These are phyloP conservation scores for Oenanthe melanoleuca DNA, from an alignment of 2,113 vertebrate species.

Conservation along the genomic window DNA sequence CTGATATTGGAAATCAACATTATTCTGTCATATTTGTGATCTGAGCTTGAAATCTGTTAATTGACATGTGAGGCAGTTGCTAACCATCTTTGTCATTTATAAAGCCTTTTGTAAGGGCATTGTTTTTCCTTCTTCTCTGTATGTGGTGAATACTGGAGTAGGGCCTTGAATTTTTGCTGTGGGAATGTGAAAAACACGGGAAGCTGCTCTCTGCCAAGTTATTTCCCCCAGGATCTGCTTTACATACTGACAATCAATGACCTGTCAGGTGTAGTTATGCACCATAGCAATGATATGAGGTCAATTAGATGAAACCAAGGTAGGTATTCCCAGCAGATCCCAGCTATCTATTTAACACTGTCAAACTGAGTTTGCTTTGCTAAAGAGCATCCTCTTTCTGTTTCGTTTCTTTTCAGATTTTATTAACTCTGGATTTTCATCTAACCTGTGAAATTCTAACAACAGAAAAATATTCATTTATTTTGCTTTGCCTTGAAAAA, in stretches of 20 bases:
- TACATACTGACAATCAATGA: constrained; percentile 32
- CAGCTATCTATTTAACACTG: constrained; percentile 20
- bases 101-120: not conserved
- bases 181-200: constrained; percentile 2
- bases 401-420: not conserved
- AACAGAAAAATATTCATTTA: not conserved
- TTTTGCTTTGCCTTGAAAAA: not conserved
- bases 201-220: constrained; percentile 15
- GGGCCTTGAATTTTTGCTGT: constrained; percentile 11
- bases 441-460: not conserved
- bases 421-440: not conserved
- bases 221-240: constrained; percentile 25
- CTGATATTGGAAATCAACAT: not conserved
- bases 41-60: not conserved
- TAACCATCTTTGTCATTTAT: not conserved
- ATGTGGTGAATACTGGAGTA: not conserved
- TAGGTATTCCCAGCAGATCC: constrained; percentile 38
- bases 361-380: constrained; percentile 13
- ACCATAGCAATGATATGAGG: constrained; percentile 11
- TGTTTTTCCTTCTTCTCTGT: not conserved
- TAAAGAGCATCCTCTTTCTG: not conserved
- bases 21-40: not conserved
- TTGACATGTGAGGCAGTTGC: not conserved
- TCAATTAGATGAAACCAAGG: constrained; percentile 47
- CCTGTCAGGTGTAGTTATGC: constrained; percentile 54